These are phyloP conservation scores for Meloe dianella DNA, from an alignment of 2,888 invertebrate genomes.

Conservation along the genomic window DNA sequence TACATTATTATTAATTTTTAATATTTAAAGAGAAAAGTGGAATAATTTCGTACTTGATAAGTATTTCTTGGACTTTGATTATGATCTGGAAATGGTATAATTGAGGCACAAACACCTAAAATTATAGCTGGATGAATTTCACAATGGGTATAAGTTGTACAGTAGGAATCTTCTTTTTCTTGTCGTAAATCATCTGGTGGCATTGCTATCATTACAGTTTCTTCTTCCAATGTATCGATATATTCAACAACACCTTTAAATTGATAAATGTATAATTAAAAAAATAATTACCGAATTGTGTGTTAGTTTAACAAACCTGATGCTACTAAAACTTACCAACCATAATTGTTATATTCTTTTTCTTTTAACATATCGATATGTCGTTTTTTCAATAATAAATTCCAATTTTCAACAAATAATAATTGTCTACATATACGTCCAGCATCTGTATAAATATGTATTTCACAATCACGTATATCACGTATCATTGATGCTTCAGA, in stretches of 20 bases:
- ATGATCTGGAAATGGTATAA: conserved; percentile 99
- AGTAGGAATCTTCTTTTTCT: conserved; percentile 93
- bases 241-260: conserved; percentile 90
- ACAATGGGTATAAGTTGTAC: conserved; percentile 99
- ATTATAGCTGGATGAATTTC: conserved; percentile 99
- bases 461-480: conserved; percentile 98
- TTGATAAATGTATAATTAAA: conserved; percentile 25
- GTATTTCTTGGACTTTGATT: conserved; percentile 99
- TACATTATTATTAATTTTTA: conserved; percentile 9
- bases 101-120: conserved; percentile 99
- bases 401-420: conserved; percentile 95
- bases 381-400: conserved; percentile 87
- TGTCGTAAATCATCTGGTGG: conserved; percentile 94
- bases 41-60: conserved; percentile 88
- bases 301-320: conserved; percentile 65
- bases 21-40: conserved; percentile 28
- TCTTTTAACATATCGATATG: conserved; percentile 97
- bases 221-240: conserved; percentile 98
- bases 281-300: too few relatives aligned
- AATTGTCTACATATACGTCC: conserved; percentile 98
- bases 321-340: conserved; percentile 76
- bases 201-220: conserved; percentile 99
- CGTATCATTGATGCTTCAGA: conserved; percentile 99
- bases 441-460: conserved; percentile 98
- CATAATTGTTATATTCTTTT: conserved; percentile 94